phyloP scores from a whole-genome alignment of 1,140 invertebrate genomes.

The Drosophila bocki region DNA sequence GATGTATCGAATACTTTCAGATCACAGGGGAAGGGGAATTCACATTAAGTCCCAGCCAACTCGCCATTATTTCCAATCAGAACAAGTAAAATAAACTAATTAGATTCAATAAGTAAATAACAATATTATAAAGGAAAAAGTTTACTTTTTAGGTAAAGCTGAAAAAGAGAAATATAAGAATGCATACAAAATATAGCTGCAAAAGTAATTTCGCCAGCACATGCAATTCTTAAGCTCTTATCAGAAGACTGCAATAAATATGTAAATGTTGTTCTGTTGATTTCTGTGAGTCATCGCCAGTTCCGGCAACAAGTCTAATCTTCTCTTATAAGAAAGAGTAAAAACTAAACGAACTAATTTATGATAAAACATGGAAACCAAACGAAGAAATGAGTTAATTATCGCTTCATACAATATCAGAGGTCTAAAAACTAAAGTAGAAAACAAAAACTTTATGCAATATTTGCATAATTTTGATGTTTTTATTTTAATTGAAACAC shows the following conservation, averaged over 20 bases:
- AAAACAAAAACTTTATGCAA: neutral
- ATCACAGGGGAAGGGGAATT: neutral
- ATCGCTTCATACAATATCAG: slow-evolving; percentile 24
- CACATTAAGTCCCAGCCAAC: neutral
- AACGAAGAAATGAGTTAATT: neutral
- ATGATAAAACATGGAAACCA: neutral
- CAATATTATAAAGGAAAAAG: neutral
- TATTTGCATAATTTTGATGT: slow-evolving; percentile 16
- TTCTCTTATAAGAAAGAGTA: neutral
- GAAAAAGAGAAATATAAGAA: neutral
- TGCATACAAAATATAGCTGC: no score
- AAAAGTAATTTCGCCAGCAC: neutral
- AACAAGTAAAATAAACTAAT: neutral
- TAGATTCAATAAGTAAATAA: neutral
- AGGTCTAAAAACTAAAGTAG: slow-evolving; percentile 11
- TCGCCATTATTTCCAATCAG: slow-evolving; percentile 1
- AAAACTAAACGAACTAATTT: neutral
- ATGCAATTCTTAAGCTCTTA: neutral
- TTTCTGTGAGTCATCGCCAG: neutral
- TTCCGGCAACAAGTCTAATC: neutral
- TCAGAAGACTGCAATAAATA: neutral
- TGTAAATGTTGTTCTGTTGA: neutral
- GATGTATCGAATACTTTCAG: neutral
- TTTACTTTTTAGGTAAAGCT: neutral
- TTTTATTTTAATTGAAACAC: slow-evolving; percentile 28